Evolutionary conservation across 2,113 vertebrate genomes (phyloP), one percentile per base, ranked within the genome.

Genomic region (Perca fluviatilis): DNA sequence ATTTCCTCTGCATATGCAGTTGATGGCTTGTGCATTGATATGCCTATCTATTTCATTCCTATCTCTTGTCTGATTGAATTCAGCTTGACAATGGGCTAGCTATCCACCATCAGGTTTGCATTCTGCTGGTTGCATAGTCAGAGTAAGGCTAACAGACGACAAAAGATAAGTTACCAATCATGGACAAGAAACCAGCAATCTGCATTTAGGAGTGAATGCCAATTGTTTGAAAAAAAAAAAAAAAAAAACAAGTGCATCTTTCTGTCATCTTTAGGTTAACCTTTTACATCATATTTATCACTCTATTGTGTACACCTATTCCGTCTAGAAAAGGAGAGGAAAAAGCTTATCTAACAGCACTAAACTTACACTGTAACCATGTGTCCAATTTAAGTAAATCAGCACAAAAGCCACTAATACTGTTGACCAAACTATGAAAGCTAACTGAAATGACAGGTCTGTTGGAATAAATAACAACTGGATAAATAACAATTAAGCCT

Each of bases 61-160:
- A n/a, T 61, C 19, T 61, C 64, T 53, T 36, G 57, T 77, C 33
- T 63, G 51, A 74, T 21, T 72, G 57, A 72, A 69, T 77, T 73
- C 33, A 72, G 66, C 46, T 72, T 8, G 16, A 78, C 63, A 68
- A 43, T 46, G 18, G 67, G 13, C 50, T 7, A 13, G 51, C 54
- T 69, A 80, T 70, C 11, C 47, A 68, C 30, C 54, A 19, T 73
- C n/a, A 72, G 61, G 18, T 62, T 62, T 73, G 46, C 19, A 57
- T 64, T n/a, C 30, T 51, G n/a, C 67, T 53, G 21, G 54, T 15
- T 60, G 47, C 23, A 73, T 47, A 9, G 56, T 25, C 43, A 51
- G 30, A 49, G 56, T 21, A n/a, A 25, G 1, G 46, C 49, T 16
- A 50, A 66, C 46, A 19, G 25, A 66, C 18, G n/a, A 25, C 18